These are phyloP conservation scores for Ornithoptera priamus DNA, from an alignment of 2,888 invertebrate genomes.

Conservation along the genomic window DNA sequence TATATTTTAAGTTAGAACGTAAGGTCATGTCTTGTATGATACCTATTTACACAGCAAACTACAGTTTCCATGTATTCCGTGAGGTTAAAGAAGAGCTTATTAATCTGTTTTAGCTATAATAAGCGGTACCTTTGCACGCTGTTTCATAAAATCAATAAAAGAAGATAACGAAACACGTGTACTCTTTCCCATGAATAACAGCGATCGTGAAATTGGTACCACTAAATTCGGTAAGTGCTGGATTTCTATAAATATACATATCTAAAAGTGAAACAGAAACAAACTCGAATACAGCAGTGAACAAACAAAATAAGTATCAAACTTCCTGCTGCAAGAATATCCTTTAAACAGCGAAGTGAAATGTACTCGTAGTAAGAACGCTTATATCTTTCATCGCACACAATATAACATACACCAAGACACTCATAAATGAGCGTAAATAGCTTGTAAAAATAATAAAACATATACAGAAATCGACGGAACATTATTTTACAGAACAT, in stretches of 20 bases:
- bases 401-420: not conserved
- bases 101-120: not conserved
- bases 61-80: not conserved
- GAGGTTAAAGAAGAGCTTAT: not conserved
- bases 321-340: no score
- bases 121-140: slow-evolving; percentile 15
- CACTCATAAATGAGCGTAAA: not conserved
- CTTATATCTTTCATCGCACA: no score
- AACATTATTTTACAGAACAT: slow-evolving; percentile 39
- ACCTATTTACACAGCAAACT: no score
- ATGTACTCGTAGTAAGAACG: no score
- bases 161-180: not conserved
- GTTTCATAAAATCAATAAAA: slow-evolving; percentile 9
- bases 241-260: not conserved
- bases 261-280: not conserved
- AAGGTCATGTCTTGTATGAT: no score
- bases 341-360: no score
- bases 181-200: not conserved
- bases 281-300: no score
- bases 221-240: slow-evolving; percentile 6
- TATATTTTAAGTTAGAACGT: no score
- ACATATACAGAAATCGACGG: no score
- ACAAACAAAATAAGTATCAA: no score
- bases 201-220: not conserved
- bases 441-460: not conserved